Evolutionary conservation across 2,113 vertebrate species (phyloP).

Genomic region (Saccopteryx bilineata): DNA sequence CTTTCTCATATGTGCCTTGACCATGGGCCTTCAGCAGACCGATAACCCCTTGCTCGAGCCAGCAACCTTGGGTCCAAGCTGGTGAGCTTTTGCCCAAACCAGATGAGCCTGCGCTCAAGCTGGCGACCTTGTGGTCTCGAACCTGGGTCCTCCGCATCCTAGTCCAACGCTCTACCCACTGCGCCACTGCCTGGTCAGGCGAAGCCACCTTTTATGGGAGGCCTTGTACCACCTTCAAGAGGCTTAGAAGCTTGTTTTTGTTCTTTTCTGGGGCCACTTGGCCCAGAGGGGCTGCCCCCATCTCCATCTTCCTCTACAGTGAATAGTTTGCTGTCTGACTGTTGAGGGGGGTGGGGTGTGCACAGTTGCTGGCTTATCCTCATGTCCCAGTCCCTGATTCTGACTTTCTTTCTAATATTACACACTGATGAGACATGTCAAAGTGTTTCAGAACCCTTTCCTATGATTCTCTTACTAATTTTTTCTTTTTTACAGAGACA

Average conservation of each 20-base stretch:
- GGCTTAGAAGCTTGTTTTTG: background rate
- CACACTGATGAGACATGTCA: background rate
- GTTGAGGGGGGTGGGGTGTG: background rate
- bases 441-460: background rate
- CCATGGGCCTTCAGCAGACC: too few relatives aligned
- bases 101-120: too few relatives aligned
- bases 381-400: background rate
- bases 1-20: too few relatives aligned
- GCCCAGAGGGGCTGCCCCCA: background rate
- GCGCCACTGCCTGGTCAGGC: too few relatives aligned
- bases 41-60: too few relatives aligned
- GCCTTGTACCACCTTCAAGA: background rate
- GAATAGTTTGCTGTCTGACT: background rate
- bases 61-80: too few relatives aligned
- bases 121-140: too few relatives aligned
- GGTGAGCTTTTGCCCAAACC: too few relatives aligned
- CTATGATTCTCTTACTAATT: conserved; percentile 12
- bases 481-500: background rate
- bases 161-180: too few relatives aligned
- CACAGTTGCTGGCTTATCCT: background rate
- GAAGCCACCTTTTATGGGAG: background rate
- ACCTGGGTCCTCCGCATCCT: too few relatives aligned
- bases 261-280: background rate
- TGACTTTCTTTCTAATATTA: background rate
- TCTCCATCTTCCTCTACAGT: background rate